Conservation (phyloP, 1,140 invertebrate species). For the Babylonia areolata region DNA sequence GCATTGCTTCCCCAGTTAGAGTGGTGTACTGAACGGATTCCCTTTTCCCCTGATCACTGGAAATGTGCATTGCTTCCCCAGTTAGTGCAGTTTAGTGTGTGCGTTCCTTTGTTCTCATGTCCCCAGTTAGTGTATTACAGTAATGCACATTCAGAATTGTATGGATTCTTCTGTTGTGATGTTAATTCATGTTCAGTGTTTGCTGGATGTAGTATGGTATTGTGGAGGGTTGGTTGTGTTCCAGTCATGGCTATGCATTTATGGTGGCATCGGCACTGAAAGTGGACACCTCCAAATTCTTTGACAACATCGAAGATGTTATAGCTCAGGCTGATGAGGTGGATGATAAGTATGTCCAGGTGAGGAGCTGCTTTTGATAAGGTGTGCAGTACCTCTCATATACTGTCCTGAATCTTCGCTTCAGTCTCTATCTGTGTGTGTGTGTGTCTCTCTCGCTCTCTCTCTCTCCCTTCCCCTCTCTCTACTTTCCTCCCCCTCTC, state of each 20-base stretch:
- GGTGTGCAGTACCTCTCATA: no score
- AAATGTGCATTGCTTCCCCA: no score
- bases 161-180: background rate
- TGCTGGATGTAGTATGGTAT: background rate
- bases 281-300: conserved; percentile 80
- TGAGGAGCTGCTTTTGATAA: conserved; percentile 51
- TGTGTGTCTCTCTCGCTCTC: background rate
- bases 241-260: conserved; percentile 89
- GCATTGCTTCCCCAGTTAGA: no score
- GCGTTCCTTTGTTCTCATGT: no score
- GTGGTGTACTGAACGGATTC: no score
- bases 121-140: no score
- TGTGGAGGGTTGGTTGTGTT: conserved; percentile 40
- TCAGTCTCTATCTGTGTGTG: background rate
- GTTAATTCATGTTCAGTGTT: background rate
- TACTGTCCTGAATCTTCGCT: no score
- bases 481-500: background rate
- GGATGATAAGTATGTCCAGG: conserved; percentile 84
- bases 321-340: conserved; percentile 96
- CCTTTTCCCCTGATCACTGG: no score
- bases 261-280: conserved; percentile 84
- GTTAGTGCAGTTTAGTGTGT: no score
- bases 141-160: background rate
- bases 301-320: conserved; percentile 91
- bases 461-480: background rate